Base-by-base conservation (phyloP, 2,888 invertebrate species). In the Chymomyza procnemis region DNA sequence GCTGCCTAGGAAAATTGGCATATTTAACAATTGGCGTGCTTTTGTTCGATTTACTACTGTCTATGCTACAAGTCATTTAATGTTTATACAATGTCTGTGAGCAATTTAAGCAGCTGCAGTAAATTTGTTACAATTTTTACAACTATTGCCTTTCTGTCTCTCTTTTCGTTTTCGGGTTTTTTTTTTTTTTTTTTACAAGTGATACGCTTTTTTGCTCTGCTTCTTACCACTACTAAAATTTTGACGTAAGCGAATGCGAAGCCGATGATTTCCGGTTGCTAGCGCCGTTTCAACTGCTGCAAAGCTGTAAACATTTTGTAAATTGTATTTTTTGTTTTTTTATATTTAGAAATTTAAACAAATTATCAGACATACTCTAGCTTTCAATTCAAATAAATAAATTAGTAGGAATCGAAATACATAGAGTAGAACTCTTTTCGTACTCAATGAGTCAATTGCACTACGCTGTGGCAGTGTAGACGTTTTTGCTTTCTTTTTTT, bases 161-260 rank as follows among this genome's bases (percentile, higher is more conserved):
- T n/a, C n/a, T n/a, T n/a, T n/a, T n/a, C n/a, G n/a, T n/a, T n/a
- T n/a, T n/a, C n/a, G n/a, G n/a, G n/a, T 50, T 41, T 41, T 41
- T 41, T 50, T 50, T 50, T 16, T 19, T 18, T 19, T 50, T 48
- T 50, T 50, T 18, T 50, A 9, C 50, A 16, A 50, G 50, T 50
- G 50, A 50, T 50, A 50, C 50, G 50, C 50, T 50, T n/a, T 48
- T 50, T 50, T 50, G 50, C 50, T 50, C 50, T 50, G 14, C 50
- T 50, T 50, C 50, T 50, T 50, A 50, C 50, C 50, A 50, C 50
- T 50, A 50, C 50, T 50, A 18, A 16, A 50, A 50, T 50, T 50
- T 50, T 50, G 50, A 50, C 50, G 50, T 50, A 50, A n/a, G 14
- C n/a, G 1, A 50, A 9, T n/a, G 16, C 2, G 14, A 50, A 50